Conservation (phyloP, 2,888 invertebrate species). For the Mylabris sibirica region DNA sequence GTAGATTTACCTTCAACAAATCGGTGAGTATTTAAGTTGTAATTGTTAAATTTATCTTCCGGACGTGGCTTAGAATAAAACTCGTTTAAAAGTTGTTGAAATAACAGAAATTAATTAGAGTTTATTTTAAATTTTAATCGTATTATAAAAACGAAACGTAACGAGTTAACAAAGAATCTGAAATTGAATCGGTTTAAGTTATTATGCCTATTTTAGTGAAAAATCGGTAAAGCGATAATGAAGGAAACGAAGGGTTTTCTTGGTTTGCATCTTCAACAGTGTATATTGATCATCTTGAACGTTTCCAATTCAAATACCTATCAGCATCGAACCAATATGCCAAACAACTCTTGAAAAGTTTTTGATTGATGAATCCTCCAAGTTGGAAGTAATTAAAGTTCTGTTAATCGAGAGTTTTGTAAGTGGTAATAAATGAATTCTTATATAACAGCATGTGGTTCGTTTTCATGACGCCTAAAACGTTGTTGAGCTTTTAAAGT, state of each 20-base stretch:
- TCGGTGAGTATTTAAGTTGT: conserved; percentile 44
- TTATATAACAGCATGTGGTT: conserved; percentile 8
- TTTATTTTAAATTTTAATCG: not conserved
- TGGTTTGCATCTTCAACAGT: not conserved
- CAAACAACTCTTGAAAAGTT: conserved; percentile 12
- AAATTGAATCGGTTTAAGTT: too few species aligned
- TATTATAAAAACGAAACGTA: too few species aligned
- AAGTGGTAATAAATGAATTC: conserved; percentile 7
- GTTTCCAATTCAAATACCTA: conserved; percentile 9
- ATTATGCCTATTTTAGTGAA: too few species aligned
- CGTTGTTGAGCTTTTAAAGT: not conserved
- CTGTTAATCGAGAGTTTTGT: conserved; percentile 16
- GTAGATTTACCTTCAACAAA: conserved; percentile 42
- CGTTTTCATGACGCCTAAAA: not conserved
- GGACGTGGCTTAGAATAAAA: conserved; percentile 27
- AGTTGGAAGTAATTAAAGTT: conserved; percentile 20
- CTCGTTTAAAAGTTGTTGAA: conserved; percentile 22
- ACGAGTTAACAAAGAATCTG: not conserved
- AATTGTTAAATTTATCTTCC: conserved; percentile 43
- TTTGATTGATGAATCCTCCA: conserved; percentile 17
- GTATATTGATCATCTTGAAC: not conserved
- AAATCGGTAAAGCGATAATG: not conserved
- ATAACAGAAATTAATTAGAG: not conserved
- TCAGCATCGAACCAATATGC: conserved; percentile 12
- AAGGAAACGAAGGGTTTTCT: not conserved